phyloP scores from a whole-genome alignment of 2,797 vertebrate genomes.

The Saxicola maurus region DNA sequence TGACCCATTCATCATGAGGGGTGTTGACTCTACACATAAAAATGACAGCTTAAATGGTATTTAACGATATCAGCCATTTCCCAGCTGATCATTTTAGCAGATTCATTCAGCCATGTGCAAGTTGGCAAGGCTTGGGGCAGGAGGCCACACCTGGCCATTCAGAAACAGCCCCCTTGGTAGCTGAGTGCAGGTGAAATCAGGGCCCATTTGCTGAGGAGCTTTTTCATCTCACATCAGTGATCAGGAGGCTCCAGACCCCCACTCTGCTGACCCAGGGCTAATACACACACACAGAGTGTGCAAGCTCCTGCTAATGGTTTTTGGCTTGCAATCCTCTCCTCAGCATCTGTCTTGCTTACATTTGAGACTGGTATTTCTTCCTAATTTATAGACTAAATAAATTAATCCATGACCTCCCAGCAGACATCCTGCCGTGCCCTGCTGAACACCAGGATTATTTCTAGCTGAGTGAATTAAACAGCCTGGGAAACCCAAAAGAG shows the following conservation, averaged over 20 bases:
- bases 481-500: neutral
- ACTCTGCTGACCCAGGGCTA: neutral
- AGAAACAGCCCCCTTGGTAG: slow-evolving; percentile 21
- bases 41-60: slow-evolving; percentile 47
- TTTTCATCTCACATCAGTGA: neutral
- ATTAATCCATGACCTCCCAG: slow-evolving; percentile 3
- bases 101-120: slow-evolving; percentile 32
- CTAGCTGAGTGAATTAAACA: slow-evolving; percentile 14
- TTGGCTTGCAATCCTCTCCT: slow-evolving; percentile 10
- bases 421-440: neutral
- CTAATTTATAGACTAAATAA: slow-evolving; percentile 40
- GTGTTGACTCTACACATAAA: slow-evolving; percentile 42
- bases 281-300: neutral
- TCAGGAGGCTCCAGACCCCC: neutral
- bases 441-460: slow-evolving; percentile 15
- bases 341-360: slow-evolving; percentile 29
- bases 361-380: neutral
- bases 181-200: slow-evolving; percentile 21
- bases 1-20: slow-evolving; percentile 21
- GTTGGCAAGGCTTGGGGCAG: slow-evolving; percentile 29
- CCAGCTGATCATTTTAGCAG: slow-evolving; percentile 42
- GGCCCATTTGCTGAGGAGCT: neutral
- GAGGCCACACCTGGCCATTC: slow-evolving; percentile 44
- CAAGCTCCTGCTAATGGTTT: slow-evolving; percentile 4
- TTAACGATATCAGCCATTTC: slow-evolving; percentile 50